A percentile compares a stretch with the other conserved stretches of the same genome.
These are phyloP conservation scores for Drosophila pandora DNA, from an alignment of 1,140 invertebrate species.

Conservation along the genomic window DNA sequence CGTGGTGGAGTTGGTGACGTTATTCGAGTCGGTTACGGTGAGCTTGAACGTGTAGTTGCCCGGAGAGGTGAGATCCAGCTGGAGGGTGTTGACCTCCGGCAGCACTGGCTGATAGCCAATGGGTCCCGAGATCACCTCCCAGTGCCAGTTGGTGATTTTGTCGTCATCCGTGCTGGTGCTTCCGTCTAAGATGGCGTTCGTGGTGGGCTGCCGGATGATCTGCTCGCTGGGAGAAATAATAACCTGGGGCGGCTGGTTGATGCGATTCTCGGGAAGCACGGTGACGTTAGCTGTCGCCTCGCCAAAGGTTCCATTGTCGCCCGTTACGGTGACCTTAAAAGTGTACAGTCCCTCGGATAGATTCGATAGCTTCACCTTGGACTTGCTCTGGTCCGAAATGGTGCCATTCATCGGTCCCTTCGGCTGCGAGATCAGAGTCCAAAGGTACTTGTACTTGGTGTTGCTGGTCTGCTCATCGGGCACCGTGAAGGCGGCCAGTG, in stretches of 20 bases:
- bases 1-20: conserved; percentile 92
- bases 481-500: conserved; percentile 91
- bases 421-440: conserved; percentile 93
- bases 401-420: conserved; percentile 89
- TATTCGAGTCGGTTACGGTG: conserved; percentile 96
- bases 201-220: conserved; percentile 94
- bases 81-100: conserved; percentile 91
- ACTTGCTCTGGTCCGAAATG: conserved; percentile 94
- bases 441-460: conserved; percentile 93
- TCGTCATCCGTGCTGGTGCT: conserved; percentile 90
- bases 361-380: conserved; percentile 90
- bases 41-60: conserved; percentile 97
- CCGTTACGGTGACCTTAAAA: conserved; percentile 92
- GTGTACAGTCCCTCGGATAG: conserved; percentile 93
- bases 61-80: conserved; percentile 91
- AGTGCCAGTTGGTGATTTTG: conserved; percentile 93
- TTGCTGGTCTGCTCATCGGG: conserved; percentile 89
- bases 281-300: conserved; percentile 95
- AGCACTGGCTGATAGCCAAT: conserved; percentile 92
- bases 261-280: conserved; percentile 93
- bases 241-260: conserved; percentile 93
- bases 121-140: conserved; percentile 94
- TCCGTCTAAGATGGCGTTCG: conserved; percentile 94
- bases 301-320: conserved; percentile 89
- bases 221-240: conserved; percentile 93